Conservation (phyloP, 2,113 vertebrate species). For the Cepphus grylle region DNA sequence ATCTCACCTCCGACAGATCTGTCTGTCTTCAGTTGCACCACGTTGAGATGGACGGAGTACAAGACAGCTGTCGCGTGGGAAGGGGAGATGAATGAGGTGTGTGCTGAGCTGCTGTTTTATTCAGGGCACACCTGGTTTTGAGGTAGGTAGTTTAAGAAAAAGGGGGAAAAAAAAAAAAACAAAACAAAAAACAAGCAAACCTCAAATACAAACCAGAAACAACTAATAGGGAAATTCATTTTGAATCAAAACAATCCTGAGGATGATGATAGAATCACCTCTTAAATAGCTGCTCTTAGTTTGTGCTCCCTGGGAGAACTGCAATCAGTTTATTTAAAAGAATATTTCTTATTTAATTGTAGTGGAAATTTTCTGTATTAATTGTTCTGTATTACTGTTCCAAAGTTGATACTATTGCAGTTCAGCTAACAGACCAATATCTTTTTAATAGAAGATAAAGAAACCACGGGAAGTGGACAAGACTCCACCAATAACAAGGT, state of each 20-base stretch:
- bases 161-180: fast-evolving
- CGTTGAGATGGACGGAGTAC: not conserved
- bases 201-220: not conserved
- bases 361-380: not conserved
- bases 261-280: not conserved
- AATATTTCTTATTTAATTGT: not conserved
- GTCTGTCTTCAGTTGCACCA: not conserved
- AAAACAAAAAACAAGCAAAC: not conserved
- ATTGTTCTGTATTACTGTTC: not conserved
- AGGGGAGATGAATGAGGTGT: not conserved
- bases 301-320: not conserved
- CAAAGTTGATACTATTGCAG: not conserved
- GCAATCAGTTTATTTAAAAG: not conserved
- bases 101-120: not conserved
- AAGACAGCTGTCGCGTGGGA: not conserved
- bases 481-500: not conserved
- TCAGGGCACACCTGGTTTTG: not conserved
- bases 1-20: not conserved
- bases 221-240: not conserved
- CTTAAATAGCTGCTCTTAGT: not conserved
- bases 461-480: not conserved
- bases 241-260: not conserved
- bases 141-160: not conserved
- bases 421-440: not conserved
- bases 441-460: not conserved